Base-by-base conservation (phyloP, 2,888 invertebrate genomes). In the Drosophila demipolita region DNA sequence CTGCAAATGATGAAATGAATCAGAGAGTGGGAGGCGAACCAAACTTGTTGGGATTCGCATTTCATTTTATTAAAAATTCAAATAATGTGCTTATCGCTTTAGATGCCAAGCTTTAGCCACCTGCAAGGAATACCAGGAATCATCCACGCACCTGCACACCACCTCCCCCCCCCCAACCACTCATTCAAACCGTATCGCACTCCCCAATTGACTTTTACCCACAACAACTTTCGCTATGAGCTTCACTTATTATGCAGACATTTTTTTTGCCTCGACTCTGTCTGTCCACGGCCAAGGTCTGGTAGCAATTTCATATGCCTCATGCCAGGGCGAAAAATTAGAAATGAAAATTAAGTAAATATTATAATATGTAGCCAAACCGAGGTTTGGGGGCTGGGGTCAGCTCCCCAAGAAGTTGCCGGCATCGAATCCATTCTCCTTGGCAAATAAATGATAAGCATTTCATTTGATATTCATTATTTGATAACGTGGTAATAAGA, bases 401-500 rank as follows among this genome's bases (percentile, higher is more conserved):
- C 69, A 26, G 57, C n/a, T 36, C 20, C 49, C 1, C 66, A 26
- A 32, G 26, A 40, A 50, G 32, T 33, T n/a, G 12, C 45, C 50
- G 62, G 26, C 58, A 67, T 64, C 66, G 68, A 57, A 67, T 68
- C 72, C 78, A 75, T 75, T 76, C 64, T 59, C 57, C 79, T 82
- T 78, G 79, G 90, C 89, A 88, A 88, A 90, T 89, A 88, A 84
- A 88, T 88, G 87, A 90, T 90, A 88, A 88, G 87, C 90, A 88
- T 90, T 90, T 89, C 89, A 88, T 90, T 88, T 88, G 90, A 88
- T 88, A 88, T 88, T 88, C 87, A 88, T 88, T 88, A 88, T 90
- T 88, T 88, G 87, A 88, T 87, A 90, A 86, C 78, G 75, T 71
- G 76, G 76, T 74, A 83, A 88, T 87, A 89, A 78, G 90, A 76